phyloP scores from a whole-genome alignment of 1,140 invertebrate species.

The Periplaneta americana region DNA sequence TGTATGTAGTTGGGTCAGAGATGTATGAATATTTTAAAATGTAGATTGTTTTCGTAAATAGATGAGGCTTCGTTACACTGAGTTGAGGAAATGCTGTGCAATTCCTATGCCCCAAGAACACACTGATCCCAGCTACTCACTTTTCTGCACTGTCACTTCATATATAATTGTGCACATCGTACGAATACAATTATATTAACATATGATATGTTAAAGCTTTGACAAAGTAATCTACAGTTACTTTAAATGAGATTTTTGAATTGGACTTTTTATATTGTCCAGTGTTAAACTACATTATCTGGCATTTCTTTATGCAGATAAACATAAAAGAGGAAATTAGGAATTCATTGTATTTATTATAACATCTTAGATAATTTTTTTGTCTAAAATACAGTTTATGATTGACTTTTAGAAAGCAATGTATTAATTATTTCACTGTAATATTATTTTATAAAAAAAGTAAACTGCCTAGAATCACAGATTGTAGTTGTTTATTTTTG shows the following conservation, averaged over 20 bases:
- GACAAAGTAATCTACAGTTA: no score
- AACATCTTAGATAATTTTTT: neutral
- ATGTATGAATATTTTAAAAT: neutral
- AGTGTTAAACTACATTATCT: no score
- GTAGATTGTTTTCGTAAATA: neutral
- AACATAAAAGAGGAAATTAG: no score
- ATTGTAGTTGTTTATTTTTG: neutral
- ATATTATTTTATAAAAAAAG: neutral
- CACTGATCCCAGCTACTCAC: no score
- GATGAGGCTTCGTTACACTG: neutral
- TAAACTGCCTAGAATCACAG: neutral
- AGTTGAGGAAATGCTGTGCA: neutral
- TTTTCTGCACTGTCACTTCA: no score
- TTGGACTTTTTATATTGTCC: no score
- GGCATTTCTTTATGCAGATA: no score
- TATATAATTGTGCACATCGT: no score
- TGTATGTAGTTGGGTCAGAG: neutral
- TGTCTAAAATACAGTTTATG: neutral
- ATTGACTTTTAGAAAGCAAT: neutral
- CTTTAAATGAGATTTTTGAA: no score
- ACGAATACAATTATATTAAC: no score
- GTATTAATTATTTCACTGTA: neutral
- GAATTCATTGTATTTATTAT: neutral
- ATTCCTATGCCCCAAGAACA: neutral
- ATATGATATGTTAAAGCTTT: no score